Conservation (phyloP, 2,113 vertebrate species). For the Onychostoma macrolepis region DNA sequence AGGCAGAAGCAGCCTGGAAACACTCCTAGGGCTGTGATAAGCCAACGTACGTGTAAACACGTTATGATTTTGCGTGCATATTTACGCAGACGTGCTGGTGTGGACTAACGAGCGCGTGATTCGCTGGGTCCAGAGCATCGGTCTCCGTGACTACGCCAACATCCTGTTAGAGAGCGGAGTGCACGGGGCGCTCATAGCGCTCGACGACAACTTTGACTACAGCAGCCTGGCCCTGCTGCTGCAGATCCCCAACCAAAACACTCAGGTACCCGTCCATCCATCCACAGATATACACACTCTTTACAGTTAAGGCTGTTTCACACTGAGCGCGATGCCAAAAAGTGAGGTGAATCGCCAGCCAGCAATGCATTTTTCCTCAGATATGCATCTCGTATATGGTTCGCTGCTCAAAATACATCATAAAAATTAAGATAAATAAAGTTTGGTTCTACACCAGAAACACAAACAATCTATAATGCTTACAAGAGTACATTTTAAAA, state of each 20-base stretch:
- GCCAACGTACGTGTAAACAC: neutral
- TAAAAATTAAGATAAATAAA: no score
- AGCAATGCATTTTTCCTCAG: no score
- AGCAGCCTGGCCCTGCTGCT: constrained; percentile 95
- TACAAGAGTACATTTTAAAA: no score
- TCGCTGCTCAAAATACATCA: no score
- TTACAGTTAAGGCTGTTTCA: neutral
- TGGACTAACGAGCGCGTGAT: constrained; percentile 98
- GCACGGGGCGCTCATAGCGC: constrained; percentile 92
- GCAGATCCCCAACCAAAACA: constrained; percentile 98
- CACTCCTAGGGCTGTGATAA: neutral
- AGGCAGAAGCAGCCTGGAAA: neutral
- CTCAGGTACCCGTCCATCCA: constrained; percentile 74
- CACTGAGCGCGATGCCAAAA: no score
- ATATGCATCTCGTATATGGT: no score
- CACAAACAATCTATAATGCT: no score
- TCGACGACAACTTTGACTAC: constrained; percentile 98
- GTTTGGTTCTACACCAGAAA: no score
- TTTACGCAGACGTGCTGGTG: constrained; percentile 88
- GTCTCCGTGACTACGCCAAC: constrained; percentile 95
- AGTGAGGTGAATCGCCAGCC: no score
- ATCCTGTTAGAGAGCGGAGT: constrained; percentile 96
- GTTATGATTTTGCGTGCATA: neutral
- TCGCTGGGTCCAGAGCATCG: constrained; percentile 97
- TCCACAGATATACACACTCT: neutral